Evolutionary conservation across 2,888 invertebrate species (phyloP).

Genomic region (Diloba caeruleocephala): DNA sequence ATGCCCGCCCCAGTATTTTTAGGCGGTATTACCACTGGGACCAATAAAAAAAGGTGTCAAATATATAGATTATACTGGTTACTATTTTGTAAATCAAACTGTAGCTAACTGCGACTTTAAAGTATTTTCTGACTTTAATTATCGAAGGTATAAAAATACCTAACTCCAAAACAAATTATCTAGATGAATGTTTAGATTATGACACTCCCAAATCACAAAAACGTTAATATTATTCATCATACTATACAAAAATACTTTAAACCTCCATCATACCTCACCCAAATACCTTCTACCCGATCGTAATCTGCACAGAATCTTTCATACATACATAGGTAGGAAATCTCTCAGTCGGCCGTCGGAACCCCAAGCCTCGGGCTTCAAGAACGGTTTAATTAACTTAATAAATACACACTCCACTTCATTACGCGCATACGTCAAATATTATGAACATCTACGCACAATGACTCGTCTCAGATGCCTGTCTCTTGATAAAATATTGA

Average conservation of each 20-base stretch:
- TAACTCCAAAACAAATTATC: no score
- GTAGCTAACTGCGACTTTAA: no score
- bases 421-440: conserved; percentile 87
- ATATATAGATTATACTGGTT: no score
- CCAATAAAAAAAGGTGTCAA: no score
- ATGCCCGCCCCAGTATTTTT: no score
- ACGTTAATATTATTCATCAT: neutral
- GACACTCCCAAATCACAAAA: no score
- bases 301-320: conserved; percentile 53
- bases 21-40: no score
- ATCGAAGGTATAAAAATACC: no score
- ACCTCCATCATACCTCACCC: conserved; percentile 15
- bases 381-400: conserved; percentile 87
- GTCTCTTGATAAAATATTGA: conserved; percentile 16
- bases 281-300: conserved; percentile 24
- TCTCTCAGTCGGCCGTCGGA: conserved; percentile 38
- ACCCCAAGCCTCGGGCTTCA: conserved; percentile 67
- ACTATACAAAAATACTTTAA: conserved; percentile 4
- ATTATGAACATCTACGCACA: conserved; percentile 75
- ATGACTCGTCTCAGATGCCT: conserved; percentile 43
- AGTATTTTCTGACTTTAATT: no score
- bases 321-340: conserved; percentile 34
- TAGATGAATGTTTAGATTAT: no score
- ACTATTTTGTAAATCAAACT: no score
- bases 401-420: conserved; percentile 88